Percentiles rank a stretch among this genome's conserved stretches.
These are phyloP conservation scores for Zoanthus sansibaricus DNA, from an alignment of 92 coral and sea anemone species.

Conservation along the genomic window DNA sequence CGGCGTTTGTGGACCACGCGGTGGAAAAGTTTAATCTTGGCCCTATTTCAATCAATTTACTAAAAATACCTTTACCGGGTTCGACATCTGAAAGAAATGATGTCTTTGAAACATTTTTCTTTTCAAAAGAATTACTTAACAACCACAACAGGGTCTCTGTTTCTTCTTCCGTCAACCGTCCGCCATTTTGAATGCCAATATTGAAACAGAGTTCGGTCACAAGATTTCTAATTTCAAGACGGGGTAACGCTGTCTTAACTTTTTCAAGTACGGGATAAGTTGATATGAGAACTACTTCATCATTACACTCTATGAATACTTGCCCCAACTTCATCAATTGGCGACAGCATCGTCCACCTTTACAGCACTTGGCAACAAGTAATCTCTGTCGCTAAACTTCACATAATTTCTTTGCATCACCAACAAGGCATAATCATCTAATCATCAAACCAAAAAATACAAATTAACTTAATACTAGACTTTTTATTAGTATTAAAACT, in stretches of 20 bases:
- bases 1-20: slow-evolving; percentile 97
- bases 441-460: background rate
- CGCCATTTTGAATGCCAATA: slow-evolving; percentile 70
- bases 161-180: slow-evolving; percentile 60
- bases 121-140: slow-evolving; percentile 80
- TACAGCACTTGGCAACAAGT: background rate
- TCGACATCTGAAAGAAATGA: slow-evolving; percentile 63
- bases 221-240: slow-evolving; percentile 62
- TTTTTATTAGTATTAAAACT: too few relatives aligned
- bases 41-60: slow-evolving; percentile 81
- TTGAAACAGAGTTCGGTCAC: slow-evolving; percentile 86
- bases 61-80: slow-evolving; percentile 20
- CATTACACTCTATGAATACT: background rate
- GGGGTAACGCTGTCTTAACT: slow-evolving; percentile 62
- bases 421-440: slow-evolving; percentile 10
- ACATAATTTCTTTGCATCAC: background rate
- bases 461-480: background rate
- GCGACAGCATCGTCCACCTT: background rate
- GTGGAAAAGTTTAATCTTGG: slow-evolving; percentile 98
- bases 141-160: slow-evolving; percentile 72
- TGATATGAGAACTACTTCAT: too few relatives aligned
- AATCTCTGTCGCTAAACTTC: background rate
- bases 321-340: slow-evolving; percentile 11
- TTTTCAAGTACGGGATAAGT: slow-evolving; percentile 66
- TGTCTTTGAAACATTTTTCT: slow-evolving; percentile 63